Percentiles rank a stretch among this genome's conserved stretches.
phyloP scores from a whole-genome alignment of 2,888 invertebrate species.

The Apodemia mormo region DNA sequence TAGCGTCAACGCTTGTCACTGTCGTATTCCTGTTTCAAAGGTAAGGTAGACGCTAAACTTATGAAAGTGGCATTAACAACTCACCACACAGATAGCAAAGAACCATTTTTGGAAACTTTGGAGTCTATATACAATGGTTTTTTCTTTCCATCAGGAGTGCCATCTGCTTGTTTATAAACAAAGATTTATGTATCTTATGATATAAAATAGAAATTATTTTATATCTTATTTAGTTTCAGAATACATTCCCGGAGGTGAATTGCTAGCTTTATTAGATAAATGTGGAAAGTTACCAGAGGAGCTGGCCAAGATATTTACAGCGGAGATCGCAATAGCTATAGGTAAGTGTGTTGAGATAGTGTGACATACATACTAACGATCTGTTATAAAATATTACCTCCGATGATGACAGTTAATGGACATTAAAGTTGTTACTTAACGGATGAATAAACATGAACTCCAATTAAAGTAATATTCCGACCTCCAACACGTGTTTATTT shows the following conservation, averaged over 20 bases:
- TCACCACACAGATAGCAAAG: too few relatives aligned
- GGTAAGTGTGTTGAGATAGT: constrained; percentile 79
- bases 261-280: constrained; percentile 87
- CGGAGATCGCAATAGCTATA: constrained; percentile 93
- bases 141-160: too few relatives aligned
- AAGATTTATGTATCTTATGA: too few relatives aligned
- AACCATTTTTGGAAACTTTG: too few relatives aligned
- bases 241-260: constrained; percentile 92
- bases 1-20: too few relatives aligned
- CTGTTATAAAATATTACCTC: constrained; percentile 1
- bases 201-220: too few relatives aligned
- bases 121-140: too few relatives aligned
- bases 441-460: background rate
- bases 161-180: too few relatives aligned
- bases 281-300: constrained; percentile 88
- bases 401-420: background rate
- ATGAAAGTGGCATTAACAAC: too few relatives aligned
- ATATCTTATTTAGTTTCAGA: constrained; percentile 85
- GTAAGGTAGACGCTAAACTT: too few relatives aligned
- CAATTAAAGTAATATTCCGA: background rate
- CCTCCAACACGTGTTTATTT: background rate
- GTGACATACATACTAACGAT: constrained; percentile 12
- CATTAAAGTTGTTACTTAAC: constrained; percentile 5
- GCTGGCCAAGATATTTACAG: constrained; percentile 90
- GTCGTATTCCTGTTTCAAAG: too few relatives aligned